These are phyloP conservation scores for Pollimyrus isidori DNA, from an alignment of 2,113 vertebrate genomes.

Conservation along the genomic window DNA sequence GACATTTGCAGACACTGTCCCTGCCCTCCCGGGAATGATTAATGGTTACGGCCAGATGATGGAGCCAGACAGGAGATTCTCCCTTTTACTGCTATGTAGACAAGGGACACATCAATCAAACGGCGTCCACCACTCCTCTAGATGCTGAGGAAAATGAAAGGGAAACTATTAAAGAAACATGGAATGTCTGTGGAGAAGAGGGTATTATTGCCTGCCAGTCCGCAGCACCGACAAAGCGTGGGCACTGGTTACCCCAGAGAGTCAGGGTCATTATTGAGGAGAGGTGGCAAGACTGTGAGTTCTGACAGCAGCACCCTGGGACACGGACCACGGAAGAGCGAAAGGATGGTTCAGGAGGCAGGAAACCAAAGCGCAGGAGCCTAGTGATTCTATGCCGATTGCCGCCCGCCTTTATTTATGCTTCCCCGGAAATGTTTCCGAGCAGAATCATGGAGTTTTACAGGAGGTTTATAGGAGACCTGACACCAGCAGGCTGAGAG, in stretches of 20 bases:
- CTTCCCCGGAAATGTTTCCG: not conserved
- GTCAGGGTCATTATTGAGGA: not conserved
- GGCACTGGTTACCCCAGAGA: not conserved
- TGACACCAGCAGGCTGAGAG: not conserved
- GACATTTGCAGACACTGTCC: constrained; percentile 50
- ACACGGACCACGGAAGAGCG: not conserved
- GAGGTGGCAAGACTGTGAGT: not conserved
- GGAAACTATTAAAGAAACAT: not conserved
- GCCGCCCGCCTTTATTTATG: not conserved
- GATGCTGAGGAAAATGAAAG: not conserved
- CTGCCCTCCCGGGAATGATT: not conserved
- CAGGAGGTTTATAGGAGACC: not conserved
- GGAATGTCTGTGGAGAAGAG: not conserved
- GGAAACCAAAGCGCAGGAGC: not conserved
- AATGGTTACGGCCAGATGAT: not conserved
- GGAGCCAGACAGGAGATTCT: not conserved
- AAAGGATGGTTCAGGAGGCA: not conserved
- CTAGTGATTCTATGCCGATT: not conserved
- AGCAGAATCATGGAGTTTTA: not conserved
- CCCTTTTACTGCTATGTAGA: not conserved
- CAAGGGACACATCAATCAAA: not conserved
- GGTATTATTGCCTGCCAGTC: not conserved
- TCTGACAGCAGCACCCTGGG: not conserved
- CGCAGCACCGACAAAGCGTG: not conserved
- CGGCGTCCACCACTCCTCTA: not conserved